Evolutionary conservation across 2,113 vertebrate species (phyloP).

Genomic region (Strigops habroptila): DNA sequence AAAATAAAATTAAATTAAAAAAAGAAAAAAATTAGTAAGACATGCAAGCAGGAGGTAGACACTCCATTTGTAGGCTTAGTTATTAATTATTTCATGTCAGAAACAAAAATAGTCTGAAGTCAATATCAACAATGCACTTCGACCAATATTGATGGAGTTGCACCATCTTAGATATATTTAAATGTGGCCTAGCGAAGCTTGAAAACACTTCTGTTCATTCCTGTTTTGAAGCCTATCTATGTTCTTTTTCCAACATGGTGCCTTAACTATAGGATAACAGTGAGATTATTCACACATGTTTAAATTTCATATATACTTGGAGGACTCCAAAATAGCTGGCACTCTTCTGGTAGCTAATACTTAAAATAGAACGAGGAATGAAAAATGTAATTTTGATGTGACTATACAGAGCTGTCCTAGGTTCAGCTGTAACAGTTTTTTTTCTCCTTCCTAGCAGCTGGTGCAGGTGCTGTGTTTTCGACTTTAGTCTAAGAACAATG

Average conservation of each 20-base stretch:
- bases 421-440: background rate
- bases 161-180: background rate
- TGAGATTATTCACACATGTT: background rate
- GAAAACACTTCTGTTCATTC: background rate
- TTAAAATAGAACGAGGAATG: background rate
- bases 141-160: background rate
- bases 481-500: background rate
- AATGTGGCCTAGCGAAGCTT: background rate
- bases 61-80: fast-evolving
- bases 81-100: background rate
- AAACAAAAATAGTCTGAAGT: background rate
- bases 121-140: background rate
- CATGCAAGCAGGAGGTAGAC: background rate
- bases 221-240: background rate
- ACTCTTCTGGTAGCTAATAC: background rate
- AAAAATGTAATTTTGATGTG: background rate
- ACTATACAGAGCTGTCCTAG: background rate
- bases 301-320: background rate
- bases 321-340: background rate
- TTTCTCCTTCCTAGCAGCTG: background rate
- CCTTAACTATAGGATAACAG: background rate
- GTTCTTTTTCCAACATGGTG: background rate
- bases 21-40: background rate
- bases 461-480: background rate
- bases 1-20: background rate